Evolutionary conservation across 2,888 invertebrate genomes (phyloP), one percentile per base, ranked within the genome.

Genomic region (Pyrrhia umbra): DNA sequence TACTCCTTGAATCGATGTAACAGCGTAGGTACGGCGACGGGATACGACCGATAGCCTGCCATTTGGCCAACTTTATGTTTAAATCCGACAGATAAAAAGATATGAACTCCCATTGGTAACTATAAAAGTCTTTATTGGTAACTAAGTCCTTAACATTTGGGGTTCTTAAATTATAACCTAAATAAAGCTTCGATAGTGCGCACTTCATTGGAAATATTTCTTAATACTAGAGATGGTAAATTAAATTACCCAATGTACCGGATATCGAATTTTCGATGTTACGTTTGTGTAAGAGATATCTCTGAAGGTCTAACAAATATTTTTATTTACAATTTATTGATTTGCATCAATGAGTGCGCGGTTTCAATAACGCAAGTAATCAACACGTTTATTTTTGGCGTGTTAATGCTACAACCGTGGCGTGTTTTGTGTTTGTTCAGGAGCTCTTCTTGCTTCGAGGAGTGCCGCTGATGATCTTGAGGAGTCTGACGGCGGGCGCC

Each of bases 401-500:
- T 49, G 55, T 56, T 39, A 30, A 39, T 69, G 37, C 21, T 59
- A 50, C 45, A 47, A 58, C 46, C 46, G 15, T 34, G 10, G 23
- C n/a, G 15, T 47, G 8, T 60, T 3, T 21, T 65, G 23, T 40
- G 27, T 27, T 49, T 42, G 50, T 62, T 87, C 86, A 88, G 64
- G 88, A 85, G 60, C 77, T 83, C 86, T 89, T 90, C 88, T 91
- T 85, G 86, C 89, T 83, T 81, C 86, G 74, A 42, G 82, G 81
- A 74, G 89, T 85, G 1, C 91, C 90, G 69, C 87, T 93, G 76
- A 95, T 91, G 77, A 98, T 95, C 92, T 97, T 98, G 65, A 98
- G 95, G 68, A 98, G 91, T 81, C 97, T 96, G 46, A 98, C 97
- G 49, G 97, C 95, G 0, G 98, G 98, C n/a, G 98, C 97, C 86